Base-by-base conservation (phyloP, 2,113 vertebrate species). In the Mungos mungo region DNA sequence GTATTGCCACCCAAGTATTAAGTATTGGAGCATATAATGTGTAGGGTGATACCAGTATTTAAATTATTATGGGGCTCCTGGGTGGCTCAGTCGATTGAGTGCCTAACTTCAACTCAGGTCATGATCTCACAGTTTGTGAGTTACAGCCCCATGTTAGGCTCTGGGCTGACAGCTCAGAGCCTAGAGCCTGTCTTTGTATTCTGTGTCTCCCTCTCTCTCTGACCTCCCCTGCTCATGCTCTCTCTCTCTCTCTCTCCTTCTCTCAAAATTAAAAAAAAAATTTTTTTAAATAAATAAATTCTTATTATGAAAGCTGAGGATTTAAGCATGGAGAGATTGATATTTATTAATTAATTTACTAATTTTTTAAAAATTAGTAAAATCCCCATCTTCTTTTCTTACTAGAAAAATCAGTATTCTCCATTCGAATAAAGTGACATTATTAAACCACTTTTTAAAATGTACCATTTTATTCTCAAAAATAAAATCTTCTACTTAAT, bases 371-470 rank as follows among this genome's bases (percentile, higher is more conserved):
- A 63, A 68, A 77, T 69, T 5, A 84, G 31, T 77, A 76, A 50
- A 88, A 47, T 74, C 66, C 2, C 1, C 15, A 85, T n/a, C 21
- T 91, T 66, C 11, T 86, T 91, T 83, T 35, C 12, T 68, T 92
- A 54, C 57, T 60, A 5, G 12, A 74, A 94, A 77, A 90, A 90
- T 90, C 38, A 94, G 41, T 76, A 63, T 60, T 94, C 14, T 83
- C 31, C 72, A 23, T 21, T 15, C 15, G 47, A 72, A 90, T 77
- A 83, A 93, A 87, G 14, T 82, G 25, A 91, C 90, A 0, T 54
- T 93, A n/a, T 69, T 88, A 50, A 97, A 84, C 41, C 84, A 19
- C 16, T 25, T 80, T 31, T 71, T 97, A 85, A 96, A 97, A 92
- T 65, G 11, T 83, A 65, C 21, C 69, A 27, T 82, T 94, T 85